Base-by-base conservation (phyloP, 2,888 invertebrate species). In the Nasonovia ribisnigri region DNA sequence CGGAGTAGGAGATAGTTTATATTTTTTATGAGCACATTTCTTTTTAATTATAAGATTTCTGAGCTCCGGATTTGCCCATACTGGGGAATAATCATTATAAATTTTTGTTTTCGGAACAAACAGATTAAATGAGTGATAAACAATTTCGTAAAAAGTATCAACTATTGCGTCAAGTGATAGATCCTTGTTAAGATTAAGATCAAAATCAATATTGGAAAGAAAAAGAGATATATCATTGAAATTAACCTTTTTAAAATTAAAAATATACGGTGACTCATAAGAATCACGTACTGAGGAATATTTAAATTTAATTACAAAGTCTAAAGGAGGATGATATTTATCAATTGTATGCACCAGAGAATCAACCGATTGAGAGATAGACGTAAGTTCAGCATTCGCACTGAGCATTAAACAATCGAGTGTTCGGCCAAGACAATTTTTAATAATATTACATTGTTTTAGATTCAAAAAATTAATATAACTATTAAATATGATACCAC, bases 181-280 rank as follows among this genome's bases (percentile, higher is more conserved):
- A 43, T 89, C 3, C 0, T 89, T 57, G 60, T 89, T 89, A 89
- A 60, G 87, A 51, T 87, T 87, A 5, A 48, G 51, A 51, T 51
- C 8, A 20, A 89, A 89, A 89, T 89, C 57, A 89, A 89, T 88
- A 54, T 54, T 88, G 42, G 88, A 88, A 88, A 88, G 42, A 88
- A 88, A 88, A 26, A 8, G 24, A 42, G 57, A 89, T 3, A 54
- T 57, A 24, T 88, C 54, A 88, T 88, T 42, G 42, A 57, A 88
- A 88, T 88, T 88, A 51, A 20, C 20, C 8, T 88, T 88, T 57
- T 88, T 88, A 88, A 88, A 88, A 42, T 54, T 88, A 3, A 42
- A 60, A 57, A 89, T 60, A 89, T 57, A 57, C 11, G 43, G 43
- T 57, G 57, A 57, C 54, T 88, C 57, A 57, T 26, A 26, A 57